Conservation (phyloP, 2,888 invertebrate genomes). For the Cotesia congregata region DNA sequence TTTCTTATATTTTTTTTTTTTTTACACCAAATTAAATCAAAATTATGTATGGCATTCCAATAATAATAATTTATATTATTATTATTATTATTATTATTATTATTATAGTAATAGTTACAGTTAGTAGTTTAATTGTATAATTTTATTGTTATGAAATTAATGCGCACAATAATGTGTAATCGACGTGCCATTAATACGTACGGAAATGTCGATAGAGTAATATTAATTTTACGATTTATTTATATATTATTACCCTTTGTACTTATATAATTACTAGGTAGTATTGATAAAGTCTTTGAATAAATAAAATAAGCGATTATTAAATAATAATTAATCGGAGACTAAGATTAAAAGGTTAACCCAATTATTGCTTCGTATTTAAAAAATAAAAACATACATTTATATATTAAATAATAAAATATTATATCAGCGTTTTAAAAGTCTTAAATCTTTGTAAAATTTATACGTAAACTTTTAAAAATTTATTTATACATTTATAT, state of each 20-base stretch:
- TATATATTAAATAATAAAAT: not conserved
- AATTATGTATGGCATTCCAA: conserved; percentile 12
- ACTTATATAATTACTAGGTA: not conserved
- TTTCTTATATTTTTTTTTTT: not conserved
- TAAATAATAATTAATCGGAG: not conserved
- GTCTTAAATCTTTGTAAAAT: conserved; percentile 25
- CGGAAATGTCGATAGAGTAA: conserved; percentile 9
- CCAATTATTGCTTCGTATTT: conserved; percentile 10
- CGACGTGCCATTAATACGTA: conserved; percentile 34
- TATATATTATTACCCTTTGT: conserved; percentile 1
- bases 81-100: not conserved
- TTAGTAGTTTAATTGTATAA: not conserved
- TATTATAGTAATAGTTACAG: not conserved
- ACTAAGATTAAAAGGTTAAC: not conserved
- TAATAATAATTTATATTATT: not conserved
- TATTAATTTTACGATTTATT: not conserved
- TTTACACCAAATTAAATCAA: conserved; percentile 3
- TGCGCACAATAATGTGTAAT: conserved; percentile 32
- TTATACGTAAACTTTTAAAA: conserved; percentile 27
- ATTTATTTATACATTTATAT: not conserved
- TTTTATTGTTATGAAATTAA: conserved; percentile 16
- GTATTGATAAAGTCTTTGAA: not conserved
- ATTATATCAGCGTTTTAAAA: not conserved
- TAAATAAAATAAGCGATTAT: not conserved
- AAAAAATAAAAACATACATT: not conserved